These are phyloP conservation scores for Acrossocheilus fasciatus DNA, from an alignment of 2,797 vertebrate genomes.

Conservation along the genomic window DNA sequence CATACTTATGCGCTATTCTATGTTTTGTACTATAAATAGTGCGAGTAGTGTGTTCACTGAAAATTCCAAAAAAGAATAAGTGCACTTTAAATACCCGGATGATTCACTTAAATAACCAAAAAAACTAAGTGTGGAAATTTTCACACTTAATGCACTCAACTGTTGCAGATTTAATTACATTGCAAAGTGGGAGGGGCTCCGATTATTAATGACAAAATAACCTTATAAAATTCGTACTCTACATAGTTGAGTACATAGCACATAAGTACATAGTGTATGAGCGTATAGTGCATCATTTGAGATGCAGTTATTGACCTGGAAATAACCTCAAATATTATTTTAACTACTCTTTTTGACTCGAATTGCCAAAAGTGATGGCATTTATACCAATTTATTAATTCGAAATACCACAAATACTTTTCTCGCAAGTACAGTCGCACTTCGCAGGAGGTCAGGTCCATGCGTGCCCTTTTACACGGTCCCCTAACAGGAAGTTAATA, in stretches of 20 bases:
- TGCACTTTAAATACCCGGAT: no score
- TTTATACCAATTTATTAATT: neutral
- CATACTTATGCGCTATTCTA: no score
- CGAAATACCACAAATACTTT: constrained; percentile 26
- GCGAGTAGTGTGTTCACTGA: no score
- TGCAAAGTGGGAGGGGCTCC: no score
- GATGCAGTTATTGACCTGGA: neutral
- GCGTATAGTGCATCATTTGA: neutral
- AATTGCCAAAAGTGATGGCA: neutral
- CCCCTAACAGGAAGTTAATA: constrained; percentile 68
- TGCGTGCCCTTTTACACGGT: constrained; percentile 26
- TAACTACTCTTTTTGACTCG: neutral
- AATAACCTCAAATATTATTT: neutral
- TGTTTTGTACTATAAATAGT: no score
- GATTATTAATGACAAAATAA: no score
- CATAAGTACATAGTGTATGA: neutral
- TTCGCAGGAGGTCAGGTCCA: constrained; percentile 38
- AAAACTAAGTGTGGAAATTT: neutral
- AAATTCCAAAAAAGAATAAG: no score
- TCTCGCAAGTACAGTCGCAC: constrained; percentile 15
- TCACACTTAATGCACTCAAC: neutral
- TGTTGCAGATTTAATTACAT: no score
- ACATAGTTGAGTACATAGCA: neutral
- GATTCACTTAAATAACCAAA: no score
- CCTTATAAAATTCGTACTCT: neutral